Evolutionary conservation across 2,888 invertebrate genomes (phyloP).

Genomic region (Pammene fasciana): DNA sequence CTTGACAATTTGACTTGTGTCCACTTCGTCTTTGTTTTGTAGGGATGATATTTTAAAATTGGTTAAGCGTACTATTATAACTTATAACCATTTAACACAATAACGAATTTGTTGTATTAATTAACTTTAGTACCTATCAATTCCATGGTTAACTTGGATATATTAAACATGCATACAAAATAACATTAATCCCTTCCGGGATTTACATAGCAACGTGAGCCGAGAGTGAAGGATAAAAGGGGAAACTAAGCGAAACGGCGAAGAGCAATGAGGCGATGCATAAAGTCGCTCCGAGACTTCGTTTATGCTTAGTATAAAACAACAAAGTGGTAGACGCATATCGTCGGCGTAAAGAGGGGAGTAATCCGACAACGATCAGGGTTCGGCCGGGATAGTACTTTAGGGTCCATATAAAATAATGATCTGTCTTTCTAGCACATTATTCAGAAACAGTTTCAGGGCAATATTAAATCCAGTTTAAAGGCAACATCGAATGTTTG

Average conservation of each 20-base stretch:
- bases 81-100: too few relatives aligned
- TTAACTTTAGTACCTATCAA: too few relatives aligned
- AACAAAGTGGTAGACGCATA: slow-evolving; percentile 81
- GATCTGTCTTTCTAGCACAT: slow-evolving; percentile 67
- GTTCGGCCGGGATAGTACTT: slow-evolving; percentile 70
- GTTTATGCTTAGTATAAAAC: slow-evolving; percentile 70
- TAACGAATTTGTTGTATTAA: too few relatives aligned
- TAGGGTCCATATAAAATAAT: slow-evolving; percentile 74
- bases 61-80: too few relatives aligned
- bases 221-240: slow-evolving; percentile 72
- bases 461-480: slow-evolving; percentile 54
- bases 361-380: slow-evolving; percentile 73
- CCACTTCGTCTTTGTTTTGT: not conserved
- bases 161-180: slow-evolving; percentile 2
- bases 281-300: slow-evolving; percentile 71
- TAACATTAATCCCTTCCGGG: slow-evolving; percentile 55
- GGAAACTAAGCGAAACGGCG: slow-evolving; percentile 78
- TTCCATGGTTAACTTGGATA: too few relatives aligned
- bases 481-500: slow-evolving; percentile 39
- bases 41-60: too few relatives aligned
- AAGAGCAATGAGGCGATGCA: slow-evolving; percentile 81
- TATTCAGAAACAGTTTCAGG: slow-evolving; percentile 58
- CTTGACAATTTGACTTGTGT: not conserved
- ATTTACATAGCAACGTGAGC: slow-evolving; percentile 79
- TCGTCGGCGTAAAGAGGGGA: slow-evolving; percentile 72